These are phyloP conservation scores for Melitaea athalia DNA, from an alignment of 2,888 invertebrate genomes.

Conservation along the genomic window DNA sequence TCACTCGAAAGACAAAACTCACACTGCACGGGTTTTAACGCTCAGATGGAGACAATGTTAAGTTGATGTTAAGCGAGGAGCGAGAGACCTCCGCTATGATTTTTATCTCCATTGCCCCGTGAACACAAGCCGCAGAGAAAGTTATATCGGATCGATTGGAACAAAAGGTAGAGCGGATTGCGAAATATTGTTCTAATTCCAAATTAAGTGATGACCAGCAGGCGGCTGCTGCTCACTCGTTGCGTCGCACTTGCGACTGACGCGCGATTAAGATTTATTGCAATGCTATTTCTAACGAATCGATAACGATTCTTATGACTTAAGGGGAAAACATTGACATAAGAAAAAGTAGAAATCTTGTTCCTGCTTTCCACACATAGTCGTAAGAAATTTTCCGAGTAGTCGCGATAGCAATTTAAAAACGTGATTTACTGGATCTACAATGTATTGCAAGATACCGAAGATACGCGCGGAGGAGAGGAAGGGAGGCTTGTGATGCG, in stretches of 20 bases:
- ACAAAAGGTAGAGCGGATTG: conserved; percentile 17
- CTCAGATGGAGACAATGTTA: background rate
- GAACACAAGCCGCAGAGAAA: conserved; percentile 24
- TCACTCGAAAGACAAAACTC: background rate
- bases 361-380: conserved; percentile 28
- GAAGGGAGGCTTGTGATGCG: background rate
- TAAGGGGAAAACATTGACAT: conserved; percentile 8
- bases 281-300: background rate
- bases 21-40: background rate
- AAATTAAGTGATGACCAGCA: background rate
- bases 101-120: conserved; percentile 10
- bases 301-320: background rate
- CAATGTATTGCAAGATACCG: conserved; percentile 11
- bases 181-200: conserved; percentile 14
- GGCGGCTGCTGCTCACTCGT: too few species aligned
- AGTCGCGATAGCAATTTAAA: conserved; percentile 12
- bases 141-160: conserved; percentile 24
- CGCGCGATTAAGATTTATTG: background rate
- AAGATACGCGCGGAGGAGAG: background rate
- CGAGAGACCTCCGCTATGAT: background rate
- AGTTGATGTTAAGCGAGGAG: background rate
- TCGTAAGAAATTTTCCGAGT: conserved; percentile 26
- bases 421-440: conserved; percentile 21
- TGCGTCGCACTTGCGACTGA: too few species aligned
- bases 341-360: conserved; percentile 34